These are phyloP conservation scores for Eucera pruinosa DNA, from an alignment of 2,888 invertebrate genomes.

Conservation along the genomic window DNA sequence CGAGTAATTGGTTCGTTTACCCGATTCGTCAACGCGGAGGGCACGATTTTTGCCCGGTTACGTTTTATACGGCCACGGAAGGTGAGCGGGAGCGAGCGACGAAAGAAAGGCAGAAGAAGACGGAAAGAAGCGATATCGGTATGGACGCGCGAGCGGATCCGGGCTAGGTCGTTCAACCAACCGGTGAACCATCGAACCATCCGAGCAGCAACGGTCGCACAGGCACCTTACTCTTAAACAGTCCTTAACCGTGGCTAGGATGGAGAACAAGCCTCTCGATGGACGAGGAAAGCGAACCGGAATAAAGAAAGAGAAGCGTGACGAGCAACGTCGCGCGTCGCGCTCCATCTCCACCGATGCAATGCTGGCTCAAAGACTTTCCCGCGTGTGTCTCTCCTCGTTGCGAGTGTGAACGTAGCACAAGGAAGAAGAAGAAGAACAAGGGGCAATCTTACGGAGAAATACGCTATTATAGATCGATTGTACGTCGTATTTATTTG, in stretches of 20 bases:
- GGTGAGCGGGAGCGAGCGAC: no score
- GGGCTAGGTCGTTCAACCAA: constrained; percentile 81
- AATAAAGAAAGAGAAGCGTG: constrained; percentile 31
- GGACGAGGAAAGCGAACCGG: constrained; percentile 16
- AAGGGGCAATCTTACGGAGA: constrained; percentile 66
- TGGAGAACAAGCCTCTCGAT: neutral
- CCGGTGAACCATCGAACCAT: constrained; percentile 72
- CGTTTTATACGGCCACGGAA: no score
- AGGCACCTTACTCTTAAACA: constrained; percentile 74
- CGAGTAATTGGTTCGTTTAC: no score
- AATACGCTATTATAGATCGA: no score
- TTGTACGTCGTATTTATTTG: no score
- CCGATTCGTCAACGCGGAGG: no score
- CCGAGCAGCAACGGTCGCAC: no score
- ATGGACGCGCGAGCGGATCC: constrained; percentile 78
- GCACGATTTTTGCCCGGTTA: no score
- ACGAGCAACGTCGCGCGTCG: constrained; percentile 44
- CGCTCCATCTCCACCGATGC: no score
- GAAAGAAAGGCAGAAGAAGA: no score
- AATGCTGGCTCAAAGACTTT: no score
- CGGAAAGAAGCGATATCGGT: constrained; percentile 77
- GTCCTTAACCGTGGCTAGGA: constrained; percentile 55
- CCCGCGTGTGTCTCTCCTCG: constrained; percentile 53
- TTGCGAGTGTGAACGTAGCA: constrained; percentile 59
- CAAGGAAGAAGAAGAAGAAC: no score